A percentile compares a stretch with the other conserved stretches of the same genome.
These are phyloP conservation scores for Eidolon dupreanum DNA, from an alignment of 2,797 vertebrate species.

Conservation along the genomic window DNA sequence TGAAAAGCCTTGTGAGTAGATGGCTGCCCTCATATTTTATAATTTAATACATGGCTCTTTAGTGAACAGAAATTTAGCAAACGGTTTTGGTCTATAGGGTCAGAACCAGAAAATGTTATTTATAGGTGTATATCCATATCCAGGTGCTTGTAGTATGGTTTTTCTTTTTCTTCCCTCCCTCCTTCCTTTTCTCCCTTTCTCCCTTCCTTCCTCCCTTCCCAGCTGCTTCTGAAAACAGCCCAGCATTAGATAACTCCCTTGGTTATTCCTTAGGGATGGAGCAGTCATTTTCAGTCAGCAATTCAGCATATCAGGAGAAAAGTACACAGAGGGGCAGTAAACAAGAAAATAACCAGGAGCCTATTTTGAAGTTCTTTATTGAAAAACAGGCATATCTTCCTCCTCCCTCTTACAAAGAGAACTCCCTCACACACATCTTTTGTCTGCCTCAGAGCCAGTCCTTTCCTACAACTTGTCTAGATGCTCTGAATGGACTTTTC, in stretches of 20 bases:
- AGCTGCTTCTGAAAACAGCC: slow-evolving; percentile 13
- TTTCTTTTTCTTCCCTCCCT: not conserved
- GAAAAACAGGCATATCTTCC: not conserved
- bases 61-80: not conserved
- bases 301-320: not conserved
- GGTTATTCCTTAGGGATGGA: not conserved
- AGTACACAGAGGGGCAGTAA: not conserved
- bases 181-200: not conserved
- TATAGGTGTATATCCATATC: not conserved
- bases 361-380: slow-evolving; percentile 41
- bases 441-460: not conserved
- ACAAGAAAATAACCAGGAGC: not conserved
- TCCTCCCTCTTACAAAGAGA: not conserved
- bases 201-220: not conserved
- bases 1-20: slow-evolving; percentile 41
- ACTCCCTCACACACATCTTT: not conserved
- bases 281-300: not conserved
- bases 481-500: slow-evolving; percentile 29
- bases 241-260: not conserved
- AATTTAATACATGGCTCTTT: not conserved
- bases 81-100: not conserved
- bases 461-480: not conserved
- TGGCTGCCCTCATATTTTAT: not conserved
- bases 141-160: not conserved
- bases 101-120: slow-evolving; percentile 31